Evolutionary conservation across 2,113 vertebrate genomes (phyloP), one percentile per base, ranked within the genome.

Genomic region (Antigone vipio): DNA sequence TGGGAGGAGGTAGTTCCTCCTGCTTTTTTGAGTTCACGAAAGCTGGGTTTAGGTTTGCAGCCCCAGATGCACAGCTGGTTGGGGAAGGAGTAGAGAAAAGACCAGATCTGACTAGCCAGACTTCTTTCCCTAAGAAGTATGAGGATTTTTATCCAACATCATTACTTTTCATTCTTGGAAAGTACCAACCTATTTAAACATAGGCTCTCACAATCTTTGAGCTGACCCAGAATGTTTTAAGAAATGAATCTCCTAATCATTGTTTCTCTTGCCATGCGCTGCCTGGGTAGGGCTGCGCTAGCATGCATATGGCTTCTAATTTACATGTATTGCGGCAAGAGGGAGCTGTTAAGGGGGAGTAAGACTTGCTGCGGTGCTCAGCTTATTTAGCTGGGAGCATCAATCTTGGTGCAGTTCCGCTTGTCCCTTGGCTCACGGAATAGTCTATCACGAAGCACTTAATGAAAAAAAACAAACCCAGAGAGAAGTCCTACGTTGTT

Each of bases 281-380:
- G 72, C 87, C 62, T 72, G 71, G 35, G 22, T 10, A 56, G 74
- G 68, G 74, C 69, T 83, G 75, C 63, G 81, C 71, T 77, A 11
- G 32, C 49, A 13, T 71, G 59, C n/a, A 5, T 35, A 4, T n/a
- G 81, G 80, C 92, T 95, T 72, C 89, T 92, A 20, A 88, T 93
- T 96, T 89, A 66, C 84, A 50, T 82, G 23, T 29, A n/a, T 49
- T 87, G 93, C 96, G 95, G 94, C 89, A 74, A 96, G 93, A 88
- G 95, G 91, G 96, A 94, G 92, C 96, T 96, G 88, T 15, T 89
- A 89, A 77, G 76, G 94, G 95, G 86, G 91, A 87, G 80, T 67
- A 69, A 55, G 64, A 38, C 1, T 68, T 72, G 62, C 85, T 88
- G 78, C 5, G 0, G 79, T 58, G 69, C 82, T 93, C 56, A 13